Evolutionary conservation across 2,113 vertebrate species (phyloP).

Genomic region (Pollachius pollachius): DNA sequence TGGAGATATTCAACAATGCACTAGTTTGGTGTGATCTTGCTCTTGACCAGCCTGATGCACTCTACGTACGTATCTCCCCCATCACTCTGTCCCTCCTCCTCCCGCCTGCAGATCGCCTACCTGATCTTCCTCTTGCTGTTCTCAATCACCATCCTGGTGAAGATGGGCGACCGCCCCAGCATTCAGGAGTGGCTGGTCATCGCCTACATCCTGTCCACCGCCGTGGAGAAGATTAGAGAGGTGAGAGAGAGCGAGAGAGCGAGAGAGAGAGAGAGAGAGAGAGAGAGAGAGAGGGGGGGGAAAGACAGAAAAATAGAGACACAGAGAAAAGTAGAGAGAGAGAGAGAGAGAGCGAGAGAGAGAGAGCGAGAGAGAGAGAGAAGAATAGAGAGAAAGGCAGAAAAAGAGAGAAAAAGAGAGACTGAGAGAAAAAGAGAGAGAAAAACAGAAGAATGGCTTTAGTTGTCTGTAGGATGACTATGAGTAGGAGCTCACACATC

Average conservation of each 20-base stretch:
- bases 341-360: too few species aligned
- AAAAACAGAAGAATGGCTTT: background rate
- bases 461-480: too few species aligned
- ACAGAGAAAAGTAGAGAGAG: too few species aligned
- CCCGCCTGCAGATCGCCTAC: slow-evolving; percentile 82
- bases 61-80: background rate
- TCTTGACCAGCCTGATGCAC: too few species aligned
- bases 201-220: slow-evolving; percentile 86
- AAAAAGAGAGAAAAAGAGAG: too few species aligned
- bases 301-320: too few species aligned
- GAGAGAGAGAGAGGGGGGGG: background rate
- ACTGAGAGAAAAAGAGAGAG: background rate
- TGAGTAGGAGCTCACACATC: too few species aligned
- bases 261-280: background rate
- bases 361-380: too few species aligned
- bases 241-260: slow-evolving; percentile 65
- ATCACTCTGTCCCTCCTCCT: background rate
- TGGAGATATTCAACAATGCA: too few species aligned
- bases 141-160: slow-evolving; percentile 88
- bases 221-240: slow-evolving; percentile 90
- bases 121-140: slow-evolving; percentile 91
- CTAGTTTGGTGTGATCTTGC: too few species aligned
- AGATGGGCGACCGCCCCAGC: slow-evolving; percentile 84
- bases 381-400: too few species aligned
- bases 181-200: slow-evolving; percentile 90